Evolutionary conservation across 2,888 invertebrate genomes (phyloP).

Genomic region (Cerastoderma edule): DNA sequence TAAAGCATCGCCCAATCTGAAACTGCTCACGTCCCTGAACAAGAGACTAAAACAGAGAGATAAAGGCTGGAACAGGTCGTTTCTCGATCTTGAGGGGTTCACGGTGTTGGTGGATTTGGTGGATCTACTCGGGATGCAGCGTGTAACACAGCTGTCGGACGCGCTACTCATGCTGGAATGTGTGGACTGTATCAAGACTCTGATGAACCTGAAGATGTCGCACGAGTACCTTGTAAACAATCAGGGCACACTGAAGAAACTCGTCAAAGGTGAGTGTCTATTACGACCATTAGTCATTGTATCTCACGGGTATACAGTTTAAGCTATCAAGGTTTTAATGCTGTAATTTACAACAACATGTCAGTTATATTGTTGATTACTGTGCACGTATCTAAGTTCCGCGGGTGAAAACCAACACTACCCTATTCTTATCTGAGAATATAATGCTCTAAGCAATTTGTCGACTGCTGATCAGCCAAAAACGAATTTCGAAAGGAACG

Average conservation of each 20-base stretch:
- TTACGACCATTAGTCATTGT: no score
- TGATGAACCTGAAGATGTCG: slow-evolving; percentile 96
- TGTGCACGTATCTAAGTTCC: no score
- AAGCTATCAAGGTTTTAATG: no score
- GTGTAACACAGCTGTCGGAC: slow-evolving; percentile 79
- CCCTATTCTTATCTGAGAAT: no score
- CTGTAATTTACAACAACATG: no score
- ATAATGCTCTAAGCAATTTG: no score
- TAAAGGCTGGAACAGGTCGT: slow-evolving; percentile 79
- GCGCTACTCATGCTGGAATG: slow-evolving; percentile 81
- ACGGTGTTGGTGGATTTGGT: slow-evolving; percentile 77
- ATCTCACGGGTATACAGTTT: no score
- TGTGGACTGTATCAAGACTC: slow-evolving; percentile 79
- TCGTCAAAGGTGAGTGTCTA: slow-evolving; percentile 91
- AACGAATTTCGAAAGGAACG: no score
- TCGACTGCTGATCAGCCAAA: no score
- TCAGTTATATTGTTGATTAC: no score
- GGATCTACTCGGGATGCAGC: slow-evolving; percentile 74
- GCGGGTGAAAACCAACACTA: no score
- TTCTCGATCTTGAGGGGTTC: slow-evolving; percentile 78
- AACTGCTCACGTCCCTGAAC: slow-evolving; percentile 75
- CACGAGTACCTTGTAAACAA: slow-evolving; percentile 97
- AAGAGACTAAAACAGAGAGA: slow-evolving; percentile 74
- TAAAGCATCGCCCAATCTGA: slow-evolving; percentile 66
- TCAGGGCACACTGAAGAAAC: slow-evolving; percentile 94